Base-by-base conservation (phyloP, 2,797 vertebrate species). In the Tympanoctomys barrerae region DNA sequence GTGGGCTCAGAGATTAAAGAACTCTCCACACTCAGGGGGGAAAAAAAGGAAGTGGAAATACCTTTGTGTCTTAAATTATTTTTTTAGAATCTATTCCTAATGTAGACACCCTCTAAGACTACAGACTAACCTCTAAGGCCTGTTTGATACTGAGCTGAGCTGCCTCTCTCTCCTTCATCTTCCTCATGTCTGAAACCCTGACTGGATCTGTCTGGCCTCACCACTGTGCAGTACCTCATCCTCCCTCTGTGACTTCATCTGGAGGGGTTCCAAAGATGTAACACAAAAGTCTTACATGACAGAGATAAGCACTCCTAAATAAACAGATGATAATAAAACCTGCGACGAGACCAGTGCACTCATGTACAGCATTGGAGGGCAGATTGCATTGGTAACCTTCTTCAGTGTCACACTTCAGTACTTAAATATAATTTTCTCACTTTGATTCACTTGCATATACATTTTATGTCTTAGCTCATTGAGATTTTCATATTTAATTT, bases 291-390 rank as follows among this genome's bases (percentile, higher is more conserved):
- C 4, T 1, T 39, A 54, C 9, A 57, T 18, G 6, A 26, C 13
- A 14, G 28, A 71, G 6, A 33, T 14, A 36, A 80, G 39, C 28
- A 46, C 54, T 91, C 52, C 81, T 14, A 94, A 85, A 36, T 87
- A 87, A 70, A 36, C 33, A 84, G 16, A 21, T 26, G 46, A 66
- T 71, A 71, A 68, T 13, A 66, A n/a, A 70, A 73, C 64, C 49
- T 77, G 52, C 16, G 22, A 42, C 24, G 19, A 71, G n/a, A 31
- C 16, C n/a, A 62, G 59, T 42, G 71, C 8, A 26, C 54, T 2
- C 31, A 14, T 12, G 14, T 4, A 10, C 2, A 5, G n/a, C 11
- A 1, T 11, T 71, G 3, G 3, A 6, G 22, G 5, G 33, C 8
- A 39, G 7, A 80, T 33, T 84, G 39, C 3, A 54, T 0, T 59